phyloP scores from a whole-genome alignment of 1,140 invertebrate genomes.

The Solen grandis region DNA sequence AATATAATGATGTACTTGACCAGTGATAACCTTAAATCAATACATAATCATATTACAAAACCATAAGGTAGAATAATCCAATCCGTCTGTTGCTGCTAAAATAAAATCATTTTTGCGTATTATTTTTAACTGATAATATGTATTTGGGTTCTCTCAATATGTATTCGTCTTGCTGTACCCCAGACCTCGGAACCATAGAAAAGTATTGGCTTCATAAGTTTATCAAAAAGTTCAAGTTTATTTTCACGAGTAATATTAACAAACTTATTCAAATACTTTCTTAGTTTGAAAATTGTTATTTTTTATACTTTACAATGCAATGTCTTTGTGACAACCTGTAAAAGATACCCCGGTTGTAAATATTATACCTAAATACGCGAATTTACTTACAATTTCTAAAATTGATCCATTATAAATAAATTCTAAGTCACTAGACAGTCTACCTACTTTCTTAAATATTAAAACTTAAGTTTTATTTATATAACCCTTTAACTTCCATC shows the following conservation, averaged over 20 bases:
- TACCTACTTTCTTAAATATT: not conserved
- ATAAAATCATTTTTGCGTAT: not conserved
- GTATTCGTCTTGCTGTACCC: not conserved
- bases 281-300: not conserved
- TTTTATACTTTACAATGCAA: not conserved
- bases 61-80: not conserved
- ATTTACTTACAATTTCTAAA: conserved; percentile 12
- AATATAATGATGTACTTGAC: not conserved
- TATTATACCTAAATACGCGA: conserved; percentile 6
- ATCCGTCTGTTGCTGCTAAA: not conserved
- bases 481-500: not conserved
- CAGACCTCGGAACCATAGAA: not conserved
- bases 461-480: conserved; percentile 3
- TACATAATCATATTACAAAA: not conserved
- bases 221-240: conserved; percentile 15
- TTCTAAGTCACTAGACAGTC: not conserved
- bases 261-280: conserved; percentile 12
- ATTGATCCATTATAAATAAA: not conserved
- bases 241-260: not conserved
- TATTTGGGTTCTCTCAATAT: conserved; percentile 4
- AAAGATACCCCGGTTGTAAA: conserved; percentile 10
- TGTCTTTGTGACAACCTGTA: not conserved
- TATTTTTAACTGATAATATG: not conserved
- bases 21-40: not conserved
- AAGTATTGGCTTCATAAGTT: conserved; percentile 11